phyloP scores from a whole-genome alignment of 2,113 vertebrate genomes.

The Phrynocephalus versicolor region DNA sequence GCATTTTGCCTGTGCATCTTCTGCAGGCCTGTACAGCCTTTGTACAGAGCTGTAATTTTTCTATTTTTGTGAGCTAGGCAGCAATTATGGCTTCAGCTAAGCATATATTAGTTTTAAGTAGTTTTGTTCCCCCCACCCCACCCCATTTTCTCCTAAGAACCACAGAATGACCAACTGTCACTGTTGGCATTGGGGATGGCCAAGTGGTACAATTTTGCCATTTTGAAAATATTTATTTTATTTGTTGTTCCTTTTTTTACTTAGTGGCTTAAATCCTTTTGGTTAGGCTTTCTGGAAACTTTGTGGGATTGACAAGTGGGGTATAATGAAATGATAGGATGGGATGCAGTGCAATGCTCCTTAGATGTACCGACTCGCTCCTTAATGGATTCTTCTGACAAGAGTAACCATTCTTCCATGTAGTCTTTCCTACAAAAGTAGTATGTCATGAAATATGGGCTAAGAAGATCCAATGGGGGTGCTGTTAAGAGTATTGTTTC shows the following conservation, averaged over 20 bases:
- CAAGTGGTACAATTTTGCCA: not conserved
- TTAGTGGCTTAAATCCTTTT: not conserved
- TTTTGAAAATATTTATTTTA: not conserved
- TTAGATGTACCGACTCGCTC: no score
- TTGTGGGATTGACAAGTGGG: not conserved
- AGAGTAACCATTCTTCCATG: not conserved
- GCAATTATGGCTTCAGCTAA: constrained; percentile 73
- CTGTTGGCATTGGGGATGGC: not conserved
- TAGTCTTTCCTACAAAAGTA: not conserved
- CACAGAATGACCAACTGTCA: constrained; percentile 45
- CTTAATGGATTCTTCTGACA: not conserved
- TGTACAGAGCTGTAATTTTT: constrained; percentile 74
- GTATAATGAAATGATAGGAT: not conserved
- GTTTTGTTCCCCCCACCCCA: constrained; percentile 16
- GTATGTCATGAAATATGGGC: not conserved
- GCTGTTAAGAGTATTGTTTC: no score
- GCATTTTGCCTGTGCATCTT: constrained; percentile 55
- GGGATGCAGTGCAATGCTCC: not conserved
- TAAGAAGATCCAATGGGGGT: not conserved
- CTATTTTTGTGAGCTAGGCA: constrained; percentile 78
- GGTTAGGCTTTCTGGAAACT: not conserved
- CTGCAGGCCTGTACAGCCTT: constrained; percentile 41
- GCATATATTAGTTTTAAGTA: constrained; percentile 63
- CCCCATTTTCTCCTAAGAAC: constrained; percentile 53
- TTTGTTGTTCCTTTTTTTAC: not conserved